Conservation (phyloP, 2,888 invertebrate species). For the Octodonta nipae region DNA sequence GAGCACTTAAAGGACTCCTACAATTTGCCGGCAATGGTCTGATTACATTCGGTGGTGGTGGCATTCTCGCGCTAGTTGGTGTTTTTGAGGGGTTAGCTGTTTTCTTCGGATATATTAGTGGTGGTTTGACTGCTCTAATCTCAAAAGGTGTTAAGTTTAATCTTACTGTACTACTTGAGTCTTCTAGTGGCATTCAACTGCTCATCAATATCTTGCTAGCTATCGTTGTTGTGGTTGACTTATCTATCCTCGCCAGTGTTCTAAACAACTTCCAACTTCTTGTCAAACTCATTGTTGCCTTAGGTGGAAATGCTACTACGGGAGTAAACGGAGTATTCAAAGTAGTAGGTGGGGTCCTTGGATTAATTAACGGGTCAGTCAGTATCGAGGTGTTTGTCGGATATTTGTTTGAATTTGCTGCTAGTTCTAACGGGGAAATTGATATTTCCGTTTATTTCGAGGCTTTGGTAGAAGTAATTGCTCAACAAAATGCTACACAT, state of each 20-base stretch:
- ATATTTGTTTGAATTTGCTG: too few relatives aligned
- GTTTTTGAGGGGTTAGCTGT: constrained; percentile 12
- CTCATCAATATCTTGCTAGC: constrained; percentile 13
- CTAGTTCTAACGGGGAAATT: not conserved
- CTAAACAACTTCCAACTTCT: constrained; percentile 9
- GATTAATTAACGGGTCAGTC: not conserved
- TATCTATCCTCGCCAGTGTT: constrained; percentile 9
- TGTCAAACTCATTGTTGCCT: constrained; percentile 9
- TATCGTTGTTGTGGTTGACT: constrained; percentile 9
- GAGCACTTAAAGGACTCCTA: constrained; percentile 11
- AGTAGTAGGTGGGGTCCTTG: not conserved
- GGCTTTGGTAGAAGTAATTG: not conserved
- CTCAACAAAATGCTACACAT: not conserved
- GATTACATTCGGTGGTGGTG: constrained; percentile 8
- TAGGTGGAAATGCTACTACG: constrained; percentile 11
- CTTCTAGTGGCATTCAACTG: constrained; percentile 7
- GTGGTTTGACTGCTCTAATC: constrained; percentile 13
- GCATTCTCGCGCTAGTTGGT: constrained; percentile 9
- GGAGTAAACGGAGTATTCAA: constrained; percentile 14
- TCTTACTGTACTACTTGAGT: constrained; percentile 10
- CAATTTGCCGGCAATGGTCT: constrained; percentile 4
- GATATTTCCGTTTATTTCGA: not conserved
- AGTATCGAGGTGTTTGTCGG: too few relatives aligned
- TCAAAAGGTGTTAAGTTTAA: constrained; percentile 12
- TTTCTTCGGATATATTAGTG: constrained; percentile 9